These are phyloP conservation scores for Xiphophorus maculatus DNA, from an alignment of 2,113 vertebrate genomes.

Conservation along the genomic window DNA sequence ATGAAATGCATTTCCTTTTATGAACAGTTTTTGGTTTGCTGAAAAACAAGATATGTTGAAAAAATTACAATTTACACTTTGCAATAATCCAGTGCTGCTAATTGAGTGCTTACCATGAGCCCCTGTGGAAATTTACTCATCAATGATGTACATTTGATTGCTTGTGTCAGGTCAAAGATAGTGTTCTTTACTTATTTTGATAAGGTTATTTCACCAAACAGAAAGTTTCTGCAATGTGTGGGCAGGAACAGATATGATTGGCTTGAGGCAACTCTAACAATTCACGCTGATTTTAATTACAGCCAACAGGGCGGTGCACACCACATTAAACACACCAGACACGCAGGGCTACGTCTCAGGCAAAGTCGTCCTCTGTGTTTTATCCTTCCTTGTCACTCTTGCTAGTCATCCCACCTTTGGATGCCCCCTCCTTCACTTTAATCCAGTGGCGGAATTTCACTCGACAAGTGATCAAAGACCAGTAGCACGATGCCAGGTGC, in stretches of 20 bases:
- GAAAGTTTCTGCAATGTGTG: constrained; percentile 4
- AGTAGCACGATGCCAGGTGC: constrained; percentile 74
- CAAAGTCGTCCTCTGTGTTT: constrained; percentile 45
- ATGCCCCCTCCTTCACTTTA: constrained; percentile 70
- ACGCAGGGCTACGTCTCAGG: constrained; percentile 48
- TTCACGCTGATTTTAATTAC: constrained; percentile 72
- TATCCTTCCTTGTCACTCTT: constrained; percentile 55
- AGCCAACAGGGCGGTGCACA: constrained; percentile 46
- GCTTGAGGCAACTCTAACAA: constrained; percentile 54
- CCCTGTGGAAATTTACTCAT: background rate
- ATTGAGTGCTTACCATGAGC: background rate
- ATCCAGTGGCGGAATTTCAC: constrained; percentile 80
- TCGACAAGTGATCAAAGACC: constrained; percentile 81
- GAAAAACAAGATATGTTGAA: too few species aligned
- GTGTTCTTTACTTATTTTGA: constrained; percentile 31
- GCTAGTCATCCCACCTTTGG: constrained; percentile 49
- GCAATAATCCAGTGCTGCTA: background rate
- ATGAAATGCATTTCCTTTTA: too few species aligned
- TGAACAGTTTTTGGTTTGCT: too few species aligned
- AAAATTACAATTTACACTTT: too few species aligned
- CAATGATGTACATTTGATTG: background rate
- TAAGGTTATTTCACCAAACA: background rate
- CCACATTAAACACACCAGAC: constrained; percentile 50
- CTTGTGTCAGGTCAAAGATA: background rate
- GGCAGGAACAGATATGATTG: background rate